These are phyloP conservation scores for Suncus etruscus DNA, from an alignment of 2,113 vertebrate genomes.

Conservation along the genomic window DNA sequence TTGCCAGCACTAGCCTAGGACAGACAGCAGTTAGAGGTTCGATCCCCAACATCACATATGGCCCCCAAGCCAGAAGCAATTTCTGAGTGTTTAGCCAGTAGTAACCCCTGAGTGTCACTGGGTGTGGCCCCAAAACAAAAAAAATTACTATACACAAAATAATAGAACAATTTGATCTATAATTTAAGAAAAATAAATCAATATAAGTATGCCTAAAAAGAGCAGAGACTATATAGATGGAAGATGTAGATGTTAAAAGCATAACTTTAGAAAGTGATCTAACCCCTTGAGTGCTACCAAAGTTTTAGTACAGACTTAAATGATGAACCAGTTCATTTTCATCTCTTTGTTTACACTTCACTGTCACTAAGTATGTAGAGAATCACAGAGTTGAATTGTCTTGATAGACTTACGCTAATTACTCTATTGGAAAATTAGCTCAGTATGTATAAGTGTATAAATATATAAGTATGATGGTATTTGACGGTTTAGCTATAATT, in stretches of 20 bases:
- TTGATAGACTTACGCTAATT: neutral
- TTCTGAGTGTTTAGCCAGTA: too few relatives aligned
- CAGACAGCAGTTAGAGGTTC: too few relatives aligned
- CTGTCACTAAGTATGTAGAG: neutral
- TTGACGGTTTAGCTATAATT: neutral
- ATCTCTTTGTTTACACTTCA: constrained; percentile 38
- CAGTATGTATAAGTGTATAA: neutral
- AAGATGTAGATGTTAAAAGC: neutral
- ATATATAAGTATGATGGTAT: neutral
- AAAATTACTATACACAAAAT: too few relatives aligned
- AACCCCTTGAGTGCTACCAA: neutral
- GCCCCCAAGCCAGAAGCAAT: too few relatives aligned
- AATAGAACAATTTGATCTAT: neutral
- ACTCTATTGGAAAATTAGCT: neutral
- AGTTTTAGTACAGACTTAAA: neutral
- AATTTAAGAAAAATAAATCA: neutral
- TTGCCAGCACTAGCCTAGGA: too few relatives aligned
- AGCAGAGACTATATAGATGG: neutral
- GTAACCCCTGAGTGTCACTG: too few relatives aligned
- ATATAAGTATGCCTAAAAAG: neutral
- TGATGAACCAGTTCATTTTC: neutral
- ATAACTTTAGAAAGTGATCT: neutral
- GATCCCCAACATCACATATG: too few relatives aligned
- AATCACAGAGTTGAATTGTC: neutral
- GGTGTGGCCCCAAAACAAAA: too few relatives aligned